Percentiles rank a stretch among this genome's conserved stretches.
Conservation (phyloP, 2,888 invertebrate genomes). For the Crocallis elinguaria region DNA sequence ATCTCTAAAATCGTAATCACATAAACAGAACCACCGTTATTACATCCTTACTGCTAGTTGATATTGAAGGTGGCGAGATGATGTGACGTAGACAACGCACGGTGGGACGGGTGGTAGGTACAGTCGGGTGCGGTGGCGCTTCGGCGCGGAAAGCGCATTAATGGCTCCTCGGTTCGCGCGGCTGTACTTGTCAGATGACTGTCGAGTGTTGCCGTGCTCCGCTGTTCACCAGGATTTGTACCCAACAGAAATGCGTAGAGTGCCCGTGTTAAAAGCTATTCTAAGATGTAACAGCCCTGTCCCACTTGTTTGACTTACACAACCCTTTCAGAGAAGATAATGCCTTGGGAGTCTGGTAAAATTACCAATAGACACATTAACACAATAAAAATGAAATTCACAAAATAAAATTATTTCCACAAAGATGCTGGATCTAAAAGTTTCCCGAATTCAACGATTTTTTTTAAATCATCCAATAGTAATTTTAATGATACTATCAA, state of each 20-base stretch:
- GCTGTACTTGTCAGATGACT: slow-evolving; percentile 74
- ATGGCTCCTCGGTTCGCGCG: slow-evolving; percentile 62
- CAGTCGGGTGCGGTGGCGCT: slow-evolving; percentile 2
- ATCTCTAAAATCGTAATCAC: neutral
- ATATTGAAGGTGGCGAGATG: neutral
- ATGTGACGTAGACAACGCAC: slow-evolving; percentile 3
- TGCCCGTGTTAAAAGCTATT: slow-evolving; percentile 36
- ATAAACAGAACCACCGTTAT: neutral
- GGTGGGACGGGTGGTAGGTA: neutral
- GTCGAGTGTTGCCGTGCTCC: slow-evolving; percentile 62
- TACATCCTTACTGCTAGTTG: slow-evolving; percentile 3
- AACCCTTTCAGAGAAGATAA: slow-evolving; percentile 17
- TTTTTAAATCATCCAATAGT: too few relatives aligned
- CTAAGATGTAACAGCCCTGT: slow-evolving; percentile 21
- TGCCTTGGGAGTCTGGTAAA: neutral
- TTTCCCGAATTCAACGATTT: too few relatives aligned
- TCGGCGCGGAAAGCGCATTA: slow-evolving; percentile 57
- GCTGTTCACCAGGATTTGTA: slow-evolving; percentile 49
- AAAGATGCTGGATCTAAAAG: too few relatives aligned
- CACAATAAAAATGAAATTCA: too few relatives aligned
- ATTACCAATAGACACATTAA: neutral
- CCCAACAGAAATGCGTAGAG: slow-evolving; percentile 46
- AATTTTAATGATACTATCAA: too few relatives aligned
- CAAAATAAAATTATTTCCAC: too few relatives aligned
- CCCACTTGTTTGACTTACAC: slow-evolving; percentile 16